Evolutionary conservation across 2,113 vertebrate genomes (phyloP).

Genomic region (Cygnus atratus): DNA sequence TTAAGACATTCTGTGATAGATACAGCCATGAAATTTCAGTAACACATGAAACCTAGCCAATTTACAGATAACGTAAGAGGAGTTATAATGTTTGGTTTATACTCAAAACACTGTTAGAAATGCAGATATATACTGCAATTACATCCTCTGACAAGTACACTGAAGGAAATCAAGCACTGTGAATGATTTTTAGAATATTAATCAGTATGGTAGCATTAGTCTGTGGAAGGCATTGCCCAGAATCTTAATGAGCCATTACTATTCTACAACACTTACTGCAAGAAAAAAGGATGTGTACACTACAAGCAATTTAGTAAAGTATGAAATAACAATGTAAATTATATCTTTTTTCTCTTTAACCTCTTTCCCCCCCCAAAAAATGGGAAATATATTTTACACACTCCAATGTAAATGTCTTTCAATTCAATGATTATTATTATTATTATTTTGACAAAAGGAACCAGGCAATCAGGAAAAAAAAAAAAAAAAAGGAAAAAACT

Average conservation of each 20-base stretch:
- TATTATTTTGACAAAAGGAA: background rate
- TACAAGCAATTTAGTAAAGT: background rate
- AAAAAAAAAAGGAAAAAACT: background rate
- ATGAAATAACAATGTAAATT: fast-evolving
- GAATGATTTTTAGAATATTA: background rate
- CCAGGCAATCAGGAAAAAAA: background rate
- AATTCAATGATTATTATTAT: background rate
- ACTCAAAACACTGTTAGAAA: background rate
- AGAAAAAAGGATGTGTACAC: background rate
- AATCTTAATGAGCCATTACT: background rate
- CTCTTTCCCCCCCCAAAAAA: background rate
- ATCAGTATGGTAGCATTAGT: background rate
- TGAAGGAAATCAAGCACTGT: background rate
- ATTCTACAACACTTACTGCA: background rate
- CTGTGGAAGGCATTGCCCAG: background rate
- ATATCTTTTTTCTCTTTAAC: background rate
- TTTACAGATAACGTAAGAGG: background rate
- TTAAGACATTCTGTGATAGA: background rate
- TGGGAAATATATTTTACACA: background rate
- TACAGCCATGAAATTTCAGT: background rate
- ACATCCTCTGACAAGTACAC: background rate
- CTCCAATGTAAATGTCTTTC: background rate
- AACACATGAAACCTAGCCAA: background rate
- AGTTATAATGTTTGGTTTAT: background rate
- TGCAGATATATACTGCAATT: background rate